phyloP scores from a whole-genome alignment of 2,888 invertebrate species.

The Peribatodes rhomboidaria region DNA sequence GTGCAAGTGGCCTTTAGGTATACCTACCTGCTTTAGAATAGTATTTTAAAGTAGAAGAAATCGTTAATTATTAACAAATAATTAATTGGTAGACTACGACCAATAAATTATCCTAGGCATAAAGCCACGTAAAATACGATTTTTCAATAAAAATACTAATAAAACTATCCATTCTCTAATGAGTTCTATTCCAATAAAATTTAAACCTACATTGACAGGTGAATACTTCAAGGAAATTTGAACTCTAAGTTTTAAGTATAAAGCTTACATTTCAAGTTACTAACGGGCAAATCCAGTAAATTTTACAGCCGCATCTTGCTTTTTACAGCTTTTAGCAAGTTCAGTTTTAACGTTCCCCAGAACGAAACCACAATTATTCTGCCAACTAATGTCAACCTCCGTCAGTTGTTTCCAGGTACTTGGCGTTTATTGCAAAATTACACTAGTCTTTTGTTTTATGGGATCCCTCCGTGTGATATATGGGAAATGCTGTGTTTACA shows the following conservation, averaged over 20 bases:
- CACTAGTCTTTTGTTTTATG: neutral
- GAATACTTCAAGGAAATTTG: neutral
- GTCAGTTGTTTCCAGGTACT: slow-evolving; percentile 31
- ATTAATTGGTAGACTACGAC: too few species aligned
- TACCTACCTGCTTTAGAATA: too few species aligned
- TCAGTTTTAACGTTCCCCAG: slow-evolving; percentile 38
- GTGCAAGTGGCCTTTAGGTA: too few species aligned
- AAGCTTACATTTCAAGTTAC: slow-evolving; percentile 14
- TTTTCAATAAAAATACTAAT: slow-evolving; percentile 32
- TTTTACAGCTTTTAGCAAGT: slow-evolving; percentile 45
- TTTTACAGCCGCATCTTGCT: slow-evolving; percentile 30
- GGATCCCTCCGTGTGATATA: neutral
- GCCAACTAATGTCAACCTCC: slow-evolving; percentile 20
- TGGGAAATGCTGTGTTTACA: neutral
- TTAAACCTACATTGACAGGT: slow-evolving; percentile 23
- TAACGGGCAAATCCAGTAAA: slow-evolving; percentile 31
- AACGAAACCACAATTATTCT: slow-evolving; percentile 43
- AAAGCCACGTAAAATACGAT: slow-evolving; percentile 18
- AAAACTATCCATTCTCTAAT: slow-evolving; percentile 30
- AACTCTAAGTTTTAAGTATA: neutral
- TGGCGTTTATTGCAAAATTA: slow-evolving; percentile 27
- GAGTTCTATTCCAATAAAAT: slow-evolving; percentile 27
- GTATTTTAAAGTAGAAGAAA: too few species aligned
- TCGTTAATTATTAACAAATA: too few species aligned
- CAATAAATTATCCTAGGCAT: slow-evolving; percentile 26